Evolutionary conservation across 2,888 invertebrate species (phyloP).

Genomic region (Pterobdella sp.): DNA sequence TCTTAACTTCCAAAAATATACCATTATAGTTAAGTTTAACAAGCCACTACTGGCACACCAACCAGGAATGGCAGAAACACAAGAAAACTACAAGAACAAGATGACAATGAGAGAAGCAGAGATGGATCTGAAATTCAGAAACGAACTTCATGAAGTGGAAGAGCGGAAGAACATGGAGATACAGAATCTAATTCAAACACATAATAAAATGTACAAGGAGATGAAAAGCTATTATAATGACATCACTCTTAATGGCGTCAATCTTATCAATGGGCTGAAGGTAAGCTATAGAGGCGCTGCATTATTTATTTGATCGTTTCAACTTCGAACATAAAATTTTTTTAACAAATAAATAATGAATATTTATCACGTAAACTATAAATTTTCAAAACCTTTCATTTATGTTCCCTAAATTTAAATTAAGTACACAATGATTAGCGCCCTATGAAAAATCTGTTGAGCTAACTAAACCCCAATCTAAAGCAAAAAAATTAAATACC

Average conservation of each 20-base stretch:
- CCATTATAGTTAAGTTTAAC: no score
- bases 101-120: slow-evolving; percentile 19
- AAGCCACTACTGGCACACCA: no score
- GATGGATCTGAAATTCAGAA: slow-evolving; percentile 25
- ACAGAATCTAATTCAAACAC: slow-evolving; percentile 19
- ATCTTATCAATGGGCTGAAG: slow-evolving; percentile 25
- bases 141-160: slow-evolving; percentile 22
- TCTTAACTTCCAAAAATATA: no score
- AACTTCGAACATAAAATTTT: no score
- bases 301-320: no score
- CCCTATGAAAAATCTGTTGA: not conserved
- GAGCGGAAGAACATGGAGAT: slow-evolving; percentile 28
- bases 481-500: not conserved
- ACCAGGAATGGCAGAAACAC: slow-evolving; percentile 12
- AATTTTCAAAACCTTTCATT: no score
- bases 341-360: no score
- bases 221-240: slow-evolving; percentile 28
- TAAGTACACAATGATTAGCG: no score
- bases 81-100: slow-evolving; percentile 25
- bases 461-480: not conserved
- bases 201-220: slow-evolving; percentile 24
- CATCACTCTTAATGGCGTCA: slow-evolving; percentile 24
- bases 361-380: no score
- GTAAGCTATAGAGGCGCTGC: not conserved
- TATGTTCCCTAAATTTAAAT: no score